Evolutionary conservation across 2,797 vertebrate species (phyloP).

Genomic region (Hyperoplus lanceolatus): DNA sequence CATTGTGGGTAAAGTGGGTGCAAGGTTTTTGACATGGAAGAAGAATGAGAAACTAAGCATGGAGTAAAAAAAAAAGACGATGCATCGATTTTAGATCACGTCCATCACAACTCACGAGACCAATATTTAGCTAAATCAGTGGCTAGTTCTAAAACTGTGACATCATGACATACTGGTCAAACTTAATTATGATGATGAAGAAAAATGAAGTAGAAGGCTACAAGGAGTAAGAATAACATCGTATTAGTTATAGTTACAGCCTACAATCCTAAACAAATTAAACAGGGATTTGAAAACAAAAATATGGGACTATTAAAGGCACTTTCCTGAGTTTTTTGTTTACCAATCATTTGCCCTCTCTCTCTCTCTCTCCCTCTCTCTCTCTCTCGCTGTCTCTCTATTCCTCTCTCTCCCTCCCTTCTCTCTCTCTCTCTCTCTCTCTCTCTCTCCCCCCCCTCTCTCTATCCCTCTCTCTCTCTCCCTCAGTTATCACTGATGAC

Average conservation of each 20-base stretch:
- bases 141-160: no score
- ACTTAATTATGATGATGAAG: neutral
- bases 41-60: neutral
- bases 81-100: no score
- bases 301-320: neutral
- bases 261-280: neutral
- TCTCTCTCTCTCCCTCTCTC: no score
- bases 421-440: no score
- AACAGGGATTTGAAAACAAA: neutral
- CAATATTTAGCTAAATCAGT: neutral
- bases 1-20: neutral
- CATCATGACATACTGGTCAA: no score
- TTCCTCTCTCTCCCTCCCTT: no score
- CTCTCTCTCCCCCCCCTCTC: no score
- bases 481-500: slow-evolving; percentile 86
- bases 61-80: neutral
- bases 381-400: no score
- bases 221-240: neutral
- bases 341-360: no score
- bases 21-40: neutral
- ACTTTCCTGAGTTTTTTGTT: neutral
- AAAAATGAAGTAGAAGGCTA: neutral
- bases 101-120: no score
- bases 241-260: no score
- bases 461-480: no score